Evolutionary conservation across 2,113 vertebrate species (phyloP), one percentile per base, ranked within the genome.

Genomic region (Alectura lathami): DNA sequence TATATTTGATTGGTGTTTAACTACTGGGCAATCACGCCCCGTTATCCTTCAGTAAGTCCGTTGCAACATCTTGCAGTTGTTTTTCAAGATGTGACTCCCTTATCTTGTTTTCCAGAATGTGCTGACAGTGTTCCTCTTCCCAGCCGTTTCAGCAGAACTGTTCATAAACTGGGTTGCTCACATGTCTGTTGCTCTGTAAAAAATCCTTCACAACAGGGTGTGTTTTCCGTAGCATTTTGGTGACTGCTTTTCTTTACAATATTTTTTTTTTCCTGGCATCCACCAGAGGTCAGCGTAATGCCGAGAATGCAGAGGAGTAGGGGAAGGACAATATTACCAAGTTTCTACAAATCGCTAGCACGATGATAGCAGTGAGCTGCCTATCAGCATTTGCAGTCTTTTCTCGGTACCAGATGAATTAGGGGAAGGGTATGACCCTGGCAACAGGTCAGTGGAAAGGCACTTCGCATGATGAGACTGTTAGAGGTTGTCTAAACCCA

Each of bases 241-340:
- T 15, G 0, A 0, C 66, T 51, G 40, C 14, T 3, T 42, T 76
- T 57, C 17, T 43, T 11, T 8, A 2, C 26, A 5, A 1, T 36
- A 64, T 59, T 14, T 16, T 70, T 92, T 22, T 57, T 66, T 81
- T 56, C 24, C 40, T 75, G 66, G 26, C 34, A 2, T 34, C 96
- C 96, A 89, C 77, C 67, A 97, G 97, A 91, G 91, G 97, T 95
- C 97, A 96, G 91, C 75, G 79, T 68, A 82, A 66, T 50, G 63
- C 91, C 47, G n/a, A 34, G 51, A 91, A 93, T 62, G 34, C 24
- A 3, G 14, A 89, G 21, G 59, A 32, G 9, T 8, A 21, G 4
- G 2, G 22, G 0, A 59, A 13, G 45, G 27, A 18, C 23, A 14
- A 3, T 2, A 16, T 32, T 4, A 34, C 8, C 16, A 4, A 13